Evolutionary conservation across 2,888 invertebrate genomes (phyloP), one percentile per base, ranked within the genome.

Genomic region (Dendrolimus houi): DNA sequence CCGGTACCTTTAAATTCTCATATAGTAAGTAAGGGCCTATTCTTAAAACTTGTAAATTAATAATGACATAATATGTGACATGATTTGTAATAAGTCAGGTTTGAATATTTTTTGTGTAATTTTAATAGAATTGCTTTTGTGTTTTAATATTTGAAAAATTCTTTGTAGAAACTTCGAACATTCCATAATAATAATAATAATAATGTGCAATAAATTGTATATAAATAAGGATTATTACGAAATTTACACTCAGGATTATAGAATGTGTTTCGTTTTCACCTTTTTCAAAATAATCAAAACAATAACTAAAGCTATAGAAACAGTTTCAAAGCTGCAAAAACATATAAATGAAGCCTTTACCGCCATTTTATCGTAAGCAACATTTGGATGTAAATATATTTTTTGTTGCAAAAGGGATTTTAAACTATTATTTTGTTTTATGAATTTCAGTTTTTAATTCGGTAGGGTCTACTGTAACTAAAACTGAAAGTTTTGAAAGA

Each of bases 121-220:
- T 47, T 47, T 2, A 47, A 12, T 47, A 47, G 9, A 47, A 10
- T 47, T 10, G 9, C 12, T 9, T 12, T 47, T 47, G 9, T 47
- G 12, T 57, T 52, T 52, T 52, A 56, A 29, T 14, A 52, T 41
- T 42, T 52, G 13, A 53, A 42, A 58, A 56, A 47, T 42, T 56
- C n/a, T 64, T 60, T 69, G 65, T 66, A 68, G 71, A 73, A 75
- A 71, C 70, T 72, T 61, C 60, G 61, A 72, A 87, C 90, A 90
- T 90, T 90, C 90, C 90, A 83, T 88, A 83, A 77, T 77, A 69
- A 68, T 14, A 14, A 68, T 14, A 14, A 14, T 68, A 74, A 73
- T 67, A 63, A 65, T 64, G 55, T 65, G 58, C 67, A 70, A 67
- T 61, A 58, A 47, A 47, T 47, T 47, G 47, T 47, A 47, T 10